A percentile compares a stretch with the other conserved stretches of the same genome.
These are phyloP conservation scores for Elymnias hypermnestra DNA, from an alignment of 1,140 invertebrate species.

Conservation along the genomic window DNA sequence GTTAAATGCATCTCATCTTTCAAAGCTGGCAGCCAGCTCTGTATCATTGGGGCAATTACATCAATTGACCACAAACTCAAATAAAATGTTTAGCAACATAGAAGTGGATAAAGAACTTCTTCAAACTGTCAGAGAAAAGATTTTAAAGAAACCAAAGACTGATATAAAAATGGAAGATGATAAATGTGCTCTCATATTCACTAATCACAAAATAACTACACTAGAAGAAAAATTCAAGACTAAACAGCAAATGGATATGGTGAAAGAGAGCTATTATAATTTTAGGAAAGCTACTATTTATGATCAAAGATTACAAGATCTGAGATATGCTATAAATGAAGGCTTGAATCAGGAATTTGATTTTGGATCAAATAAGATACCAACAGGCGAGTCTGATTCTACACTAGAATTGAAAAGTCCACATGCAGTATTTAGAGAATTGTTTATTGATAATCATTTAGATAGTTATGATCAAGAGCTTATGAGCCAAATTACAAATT, in stretches of 20 bases:
- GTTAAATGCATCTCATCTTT: conserved; percentile 79
- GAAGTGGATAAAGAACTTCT: conserved; percentile 69
- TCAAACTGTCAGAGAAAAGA: conserved; percentile 58
- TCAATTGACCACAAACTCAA: conserved; percentile 66
- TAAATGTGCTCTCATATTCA: conserved; percentile 65
- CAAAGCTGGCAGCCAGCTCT: conserved; percentile 77
- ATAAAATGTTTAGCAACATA: conserved; percentile 38
- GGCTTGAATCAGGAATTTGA: conserved; percentile 63
- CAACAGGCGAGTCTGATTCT: conserved; percentile 14
- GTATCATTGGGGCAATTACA: conserved; percentile 77
- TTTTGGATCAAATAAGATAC: conserved; percentile 21
- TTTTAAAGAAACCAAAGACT: conserved; percentile 46
- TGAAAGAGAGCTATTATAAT: conserved; percentile 72
- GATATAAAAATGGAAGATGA: conserved; percentile 60
- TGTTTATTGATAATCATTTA: conserved; percentile 49
- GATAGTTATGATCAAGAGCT: conserved; percentile 62
- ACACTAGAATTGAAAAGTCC: conserved; percentile 37
- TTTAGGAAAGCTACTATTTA: conserved; percentile 69
- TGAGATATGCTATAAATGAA: conserved; percentile 71
- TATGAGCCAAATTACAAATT: conserved; percentile 48
- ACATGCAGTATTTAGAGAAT: conserved; percentile 60
- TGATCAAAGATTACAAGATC: conserved; percentile 66
- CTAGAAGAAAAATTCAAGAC: conserved; percentile 57
- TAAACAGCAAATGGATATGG: conserved; percentile 55
- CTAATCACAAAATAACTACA: conserved; percentile 49